Evolutionary conservation across 2,113 vertebrate genomes (phyloP).

Genomic region (Catharus minimus): DNA sequence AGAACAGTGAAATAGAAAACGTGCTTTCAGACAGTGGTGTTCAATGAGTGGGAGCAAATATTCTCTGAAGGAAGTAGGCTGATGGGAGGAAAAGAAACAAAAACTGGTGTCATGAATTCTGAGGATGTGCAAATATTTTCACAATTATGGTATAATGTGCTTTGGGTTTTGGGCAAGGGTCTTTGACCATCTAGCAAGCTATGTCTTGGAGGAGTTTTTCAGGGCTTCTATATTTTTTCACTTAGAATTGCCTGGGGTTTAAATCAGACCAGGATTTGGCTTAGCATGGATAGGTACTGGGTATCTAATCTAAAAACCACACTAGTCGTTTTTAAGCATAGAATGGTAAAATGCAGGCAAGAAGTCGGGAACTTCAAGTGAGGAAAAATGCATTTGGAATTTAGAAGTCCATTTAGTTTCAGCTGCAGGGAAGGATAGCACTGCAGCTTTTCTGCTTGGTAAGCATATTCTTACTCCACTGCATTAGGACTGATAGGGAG

Average conservation of each 20-base stretch:
- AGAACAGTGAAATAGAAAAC: neutral
- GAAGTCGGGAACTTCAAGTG: neutral
- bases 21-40: neutral
- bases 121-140: neutral
- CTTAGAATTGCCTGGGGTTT: slow-evolving; percentile 7
- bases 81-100: neutral
- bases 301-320: slow-evolving; percentile 18
- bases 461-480: neutral
- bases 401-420: neutral
- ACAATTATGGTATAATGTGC: neutral
- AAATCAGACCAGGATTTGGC: neutral
- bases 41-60: neutral
- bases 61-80: neutral
- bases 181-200: neutral
- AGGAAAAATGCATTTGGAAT: neutral
- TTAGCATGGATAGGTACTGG: neutral
- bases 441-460: neutral
- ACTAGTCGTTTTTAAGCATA: neutral
- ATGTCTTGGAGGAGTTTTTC: slow-evolving; percentile 13
- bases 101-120: neutral
- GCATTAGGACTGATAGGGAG: neutral
- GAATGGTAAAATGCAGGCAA: neutral
- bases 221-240: neutral
- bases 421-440: neutral
- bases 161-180: neutral